Conservation (phyloP, 2,113 vertebrate genomes). For the Zootoca vivipara region DNA sequence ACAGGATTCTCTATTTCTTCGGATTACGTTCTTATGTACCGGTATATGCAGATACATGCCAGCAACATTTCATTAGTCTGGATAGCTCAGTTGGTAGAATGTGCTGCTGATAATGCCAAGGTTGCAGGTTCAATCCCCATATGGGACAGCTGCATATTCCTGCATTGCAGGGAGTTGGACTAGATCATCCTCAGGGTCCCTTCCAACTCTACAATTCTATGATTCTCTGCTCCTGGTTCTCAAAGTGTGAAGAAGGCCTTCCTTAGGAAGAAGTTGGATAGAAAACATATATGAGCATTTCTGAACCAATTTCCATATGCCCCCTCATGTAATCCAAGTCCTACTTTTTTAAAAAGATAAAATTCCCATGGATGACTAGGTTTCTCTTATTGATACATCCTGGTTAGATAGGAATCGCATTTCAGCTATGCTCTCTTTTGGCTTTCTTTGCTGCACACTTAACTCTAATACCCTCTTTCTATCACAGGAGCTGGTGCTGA, state of each 20-base stretch:
- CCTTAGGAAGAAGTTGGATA: neutral
- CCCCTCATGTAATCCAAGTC: neutral
- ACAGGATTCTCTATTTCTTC: neutral
- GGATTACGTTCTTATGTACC: neutral
- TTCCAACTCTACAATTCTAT: neutral
- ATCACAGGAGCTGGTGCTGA: constrained; percentile 91
- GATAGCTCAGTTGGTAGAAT: neutral
- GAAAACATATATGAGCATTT: neutral
- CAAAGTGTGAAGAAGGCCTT: too few species aligned
- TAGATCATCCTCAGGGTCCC: too few species aligned
- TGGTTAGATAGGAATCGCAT: neutral
- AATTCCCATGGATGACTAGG: neutral
- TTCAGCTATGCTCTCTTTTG: too few species aligned
- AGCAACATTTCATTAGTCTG: neutral
- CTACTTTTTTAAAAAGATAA: neutral
- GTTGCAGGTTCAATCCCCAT: too few species aligned
- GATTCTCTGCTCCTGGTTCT: neutral
- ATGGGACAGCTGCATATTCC: too few species aligned
- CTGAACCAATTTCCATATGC: neutral
- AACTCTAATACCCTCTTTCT: constrained; percentile 25
- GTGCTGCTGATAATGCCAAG: too few species aligned
- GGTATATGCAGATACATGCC: neutral
- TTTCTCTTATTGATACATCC: neutral
- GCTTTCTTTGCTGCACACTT: neutral
- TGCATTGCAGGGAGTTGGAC: too few species aligned